These are phyloP conservation scores for Erpobdella octoculata DNA, from an alignment of 2,888 invertebrate species.

Conservation along the genomic window DNA sequence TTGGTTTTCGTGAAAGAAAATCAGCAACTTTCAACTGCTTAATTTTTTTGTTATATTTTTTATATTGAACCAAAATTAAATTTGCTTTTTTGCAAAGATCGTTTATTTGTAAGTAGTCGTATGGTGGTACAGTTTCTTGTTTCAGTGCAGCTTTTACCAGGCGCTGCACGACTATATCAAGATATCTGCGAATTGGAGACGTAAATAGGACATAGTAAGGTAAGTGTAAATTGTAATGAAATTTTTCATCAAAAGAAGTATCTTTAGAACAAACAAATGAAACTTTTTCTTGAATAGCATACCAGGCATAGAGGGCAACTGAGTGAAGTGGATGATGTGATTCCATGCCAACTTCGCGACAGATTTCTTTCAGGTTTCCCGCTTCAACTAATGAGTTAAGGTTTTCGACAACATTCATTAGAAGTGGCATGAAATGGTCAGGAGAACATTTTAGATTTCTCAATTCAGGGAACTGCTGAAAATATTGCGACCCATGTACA, in stretches of 20 bases:
- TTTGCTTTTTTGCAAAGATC: conserved; percentile 26
- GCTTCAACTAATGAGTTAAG: conserved; percentile 35
- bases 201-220: conserved; percentile 42
- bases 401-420: not conserved
- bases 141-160: conserved; percentile 39
- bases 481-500: not conserved
- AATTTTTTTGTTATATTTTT: conserved; percentile 14
- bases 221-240: conserved; percentile 42
- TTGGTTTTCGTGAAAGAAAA: conserved; percentile 40
- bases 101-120: conserved; percentile 39
- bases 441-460: no score
- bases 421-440: conserved; percentile 6
- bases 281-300: conserved; percentile 39
- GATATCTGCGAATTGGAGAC: conserved; percentile 43
- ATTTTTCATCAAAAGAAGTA: not conserved
- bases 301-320: conserved; percentile 40
- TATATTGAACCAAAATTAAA: conserved; percentile 7
- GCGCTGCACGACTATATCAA: conserved; percentile 45
- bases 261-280: conserved; percentile 38
- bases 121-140: conserved; percentile 36
- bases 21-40: conserved; percentile 14
- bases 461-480: no score
- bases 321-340: conserved; percentile 43
- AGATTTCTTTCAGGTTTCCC: conserved; percentile 38
- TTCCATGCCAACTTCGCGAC: conserved; percentile 41